Conservation (phyloP, 2,797 vertebrate genomes). For the Glossophaga mutica region DNA sequence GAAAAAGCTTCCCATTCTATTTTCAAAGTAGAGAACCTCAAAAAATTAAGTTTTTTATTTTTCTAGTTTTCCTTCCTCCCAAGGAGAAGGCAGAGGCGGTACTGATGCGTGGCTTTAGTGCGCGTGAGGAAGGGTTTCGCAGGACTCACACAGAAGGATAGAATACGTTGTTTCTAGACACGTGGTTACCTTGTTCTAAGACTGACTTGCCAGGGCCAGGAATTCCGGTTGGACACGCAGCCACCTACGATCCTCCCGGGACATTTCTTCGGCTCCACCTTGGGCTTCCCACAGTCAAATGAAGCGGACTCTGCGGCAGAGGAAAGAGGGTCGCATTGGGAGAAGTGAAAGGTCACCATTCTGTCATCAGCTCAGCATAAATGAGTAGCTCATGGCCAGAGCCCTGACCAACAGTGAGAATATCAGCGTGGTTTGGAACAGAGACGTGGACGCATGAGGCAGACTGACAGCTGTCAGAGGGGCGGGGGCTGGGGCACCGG, state of each 20-base stretch:
- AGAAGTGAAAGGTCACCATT: background rate
- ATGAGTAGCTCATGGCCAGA: fast-evolving
- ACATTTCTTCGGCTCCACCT: constrained; percentile 86
- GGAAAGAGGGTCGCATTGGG: background rate
- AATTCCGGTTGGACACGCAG: constrained; percentile 88
- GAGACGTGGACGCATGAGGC: background rate
- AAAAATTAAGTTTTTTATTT: background rate
- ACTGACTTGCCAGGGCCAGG: constrained; percentile 99
- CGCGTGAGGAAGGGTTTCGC: fast-evolving
- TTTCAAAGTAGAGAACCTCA: background rate
- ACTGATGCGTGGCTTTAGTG: fast-evolving
- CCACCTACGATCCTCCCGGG: constrained; percentile 94
- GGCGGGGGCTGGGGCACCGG: background rate
- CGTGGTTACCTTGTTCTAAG: constrained; percentile 87
- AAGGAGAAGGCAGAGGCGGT: background rate
- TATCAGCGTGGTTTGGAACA: too few relatives aligned
- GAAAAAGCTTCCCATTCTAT: background rate
- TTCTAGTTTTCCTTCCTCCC: background rate
- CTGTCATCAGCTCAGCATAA: background rate
- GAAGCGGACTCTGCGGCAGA: constrained; percentile 61
- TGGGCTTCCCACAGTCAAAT: constrained; percentile 87
- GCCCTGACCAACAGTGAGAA: background rate
- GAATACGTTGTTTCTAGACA: fast-evolving
- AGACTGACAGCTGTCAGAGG: background rate
- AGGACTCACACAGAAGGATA: fast-evolving